Base-by-base conservation (phyloP, 2,113 vertebrate genomes). In the Lynx canadensis region DNA sequence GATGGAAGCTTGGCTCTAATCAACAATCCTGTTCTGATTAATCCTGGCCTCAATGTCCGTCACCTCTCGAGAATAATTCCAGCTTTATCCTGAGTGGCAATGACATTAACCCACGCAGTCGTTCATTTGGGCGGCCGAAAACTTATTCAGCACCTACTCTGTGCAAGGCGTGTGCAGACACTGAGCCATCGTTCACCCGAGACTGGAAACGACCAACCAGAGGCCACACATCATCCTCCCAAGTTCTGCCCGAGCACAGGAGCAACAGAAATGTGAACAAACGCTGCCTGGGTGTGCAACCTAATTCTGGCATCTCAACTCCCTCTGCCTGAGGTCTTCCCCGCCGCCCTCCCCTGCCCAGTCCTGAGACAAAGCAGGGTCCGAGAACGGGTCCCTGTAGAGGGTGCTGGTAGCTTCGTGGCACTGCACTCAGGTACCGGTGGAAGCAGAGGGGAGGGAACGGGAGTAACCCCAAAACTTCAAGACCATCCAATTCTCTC, bases 341-440 rank as follows among this genome's bases (percentile, higher is more conserved):
- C 25, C 8, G 36, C 33, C 1, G 16, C 25, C 48, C 65, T 33
- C 15, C 5, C 23, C 45, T 25, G 4, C 48, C 41, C 2, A 2
- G 36, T 7, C 38, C 89, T n/a, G 14, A 15, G 63, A 65, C 79
- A 38, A 76, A 92, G 52, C 16, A 0, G 76, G 33, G 60, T 45
- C 19, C 55, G 6, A 27, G 60, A 38, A 36, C 0, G 3, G 31
- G 14, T 3, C 13, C n/a, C 93, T 45, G 25, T 1, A 45, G 65
- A 57, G 29, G 14, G 27, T 0, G 2, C 50, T 25, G n/a, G 73
- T 3, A 48, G 78, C 33, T 84, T 2, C 0, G 25, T 3, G 4
- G 13, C 8, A 7, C 15, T 3, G 13, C 1, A 5, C 14, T 33
- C 50, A 33, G 31, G 27, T 2, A 13, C 18, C n/a, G 8, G 15